Base-by-base conservation (phyloP, 2,888 invertebrate genomes). In the Automeris io region DNA sequence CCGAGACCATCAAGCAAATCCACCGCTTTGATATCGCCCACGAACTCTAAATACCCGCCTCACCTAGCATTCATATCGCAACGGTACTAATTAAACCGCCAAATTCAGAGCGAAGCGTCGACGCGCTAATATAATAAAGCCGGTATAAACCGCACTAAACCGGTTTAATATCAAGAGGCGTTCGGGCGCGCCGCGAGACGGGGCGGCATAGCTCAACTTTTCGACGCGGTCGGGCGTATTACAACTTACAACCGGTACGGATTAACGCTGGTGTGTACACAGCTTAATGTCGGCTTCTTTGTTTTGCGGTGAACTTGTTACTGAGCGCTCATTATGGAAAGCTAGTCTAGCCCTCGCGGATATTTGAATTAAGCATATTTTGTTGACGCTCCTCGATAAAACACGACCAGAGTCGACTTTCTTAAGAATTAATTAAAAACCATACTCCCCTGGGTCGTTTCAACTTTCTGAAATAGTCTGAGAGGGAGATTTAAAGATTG, bases 51-150 rank as follows among this genome's bases (percentile, higher is more conserved):
- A 54, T 47, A 51, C 44, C 51, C 39, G 45, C 43, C 49, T 54
- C 60, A 66, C 64, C 57, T 61, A 47, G 56, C 58, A 57, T 64
- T 66, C 59, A 65, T 61, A 68, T 55, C 57, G 52, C 60, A 47
- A 57, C 57, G 52, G 51, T 55, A 57, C 67, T 72, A 75, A 75
- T 75, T 75, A 77, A 77, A 75, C 72, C 64, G 44, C 70, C 65
- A 54, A 70, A 76, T 68, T 70, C 64, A 63, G 61, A 56, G 57
- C 51, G 57, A 51, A 61, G 55, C 72, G 76, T 68, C 73, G 74
- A 72, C 75, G 71, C 70, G 75, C 69, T 83, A 79, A 82, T 83
- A 80, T 79, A 79, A 80, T 81, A 78, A 80, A 83, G 74, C 80
- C 76, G 66, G 73, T 62, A 69, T 78, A 76, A 77, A 79, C 78